Conservation (phyloP, 2,113 vertebrate genomes). For the Nycticorax nycticorax region DNA sequence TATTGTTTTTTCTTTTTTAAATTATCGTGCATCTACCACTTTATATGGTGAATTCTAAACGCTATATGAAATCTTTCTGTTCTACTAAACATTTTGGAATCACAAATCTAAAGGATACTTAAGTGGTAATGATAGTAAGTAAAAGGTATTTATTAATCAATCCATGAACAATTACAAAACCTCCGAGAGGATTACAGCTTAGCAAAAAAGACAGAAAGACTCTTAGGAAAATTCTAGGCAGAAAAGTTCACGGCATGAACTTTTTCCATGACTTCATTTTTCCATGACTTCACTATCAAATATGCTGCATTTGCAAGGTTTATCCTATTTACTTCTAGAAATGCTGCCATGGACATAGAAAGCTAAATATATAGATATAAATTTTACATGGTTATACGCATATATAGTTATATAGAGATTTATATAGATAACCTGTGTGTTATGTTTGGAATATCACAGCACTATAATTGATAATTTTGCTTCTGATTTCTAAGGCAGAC, state of each 20-base stretch:
- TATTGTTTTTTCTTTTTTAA: too few relatives aligned
- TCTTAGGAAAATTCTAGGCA: neutral
- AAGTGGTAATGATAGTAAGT: neutral
- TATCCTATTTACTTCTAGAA: neutral
- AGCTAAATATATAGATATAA: neutral
- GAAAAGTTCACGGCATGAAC: neutral
- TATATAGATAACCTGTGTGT: neutral
- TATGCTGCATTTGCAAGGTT: neutral
- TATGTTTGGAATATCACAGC: neutral
- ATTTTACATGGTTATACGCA: neutral
- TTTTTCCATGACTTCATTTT: neutral
- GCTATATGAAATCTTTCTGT: neutral
- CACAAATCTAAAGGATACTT: neutral
- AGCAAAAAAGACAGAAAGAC: neutral
- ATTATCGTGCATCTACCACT: neutral
- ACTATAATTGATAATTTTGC: neutral
- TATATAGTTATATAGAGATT: neutral
- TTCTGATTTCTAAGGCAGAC: neutral
- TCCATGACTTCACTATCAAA: neutral
- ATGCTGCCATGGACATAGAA: neutral
- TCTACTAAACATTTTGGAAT: neutral
- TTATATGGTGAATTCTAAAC: neutral
- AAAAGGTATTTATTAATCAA: neutral
- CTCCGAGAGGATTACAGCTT: neutral
- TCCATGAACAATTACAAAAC: neutral